Evolutionary conservation across 2,797 vertebrate species (phyloP), one percentile per base, ranked within the genome.

Genomic region (Manis pentadactyla): DNA sequence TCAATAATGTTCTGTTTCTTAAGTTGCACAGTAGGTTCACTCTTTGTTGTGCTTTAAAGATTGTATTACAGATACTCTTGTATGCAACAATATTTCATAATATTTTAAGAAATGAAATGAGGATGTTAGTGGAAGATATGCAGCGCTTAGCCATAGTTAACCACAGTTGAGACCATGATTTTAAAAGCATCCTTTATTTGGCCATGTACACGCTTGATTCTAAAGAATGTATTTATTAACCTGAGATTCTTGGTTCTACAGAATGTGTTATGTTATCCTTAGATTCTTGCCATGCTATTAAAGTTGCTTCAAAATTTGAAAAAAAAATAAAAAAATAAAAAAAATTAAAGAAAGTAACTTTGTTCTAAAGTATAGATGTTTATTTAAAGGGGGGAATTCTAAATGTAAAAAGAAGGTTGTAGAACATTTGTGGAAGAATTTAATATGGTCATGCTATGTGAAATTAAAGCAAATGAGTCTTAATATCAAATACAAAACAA

Each of bases 201-300:
- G 27, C 29, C 27, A 69, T 31, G 61, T 77, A 66, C 7, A 37
- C 46, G 39, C 46, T 66, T 88, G 69, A 29, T 73, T 93, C 49
- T 87, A 84, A 81, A 93, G 49, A 92, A 61, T 29, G 9, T 34
- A 64, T 21, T 84, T 42, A 57, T 23, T 85, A 37, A 73, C 29
- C 18, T 53, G 46, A 94, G 87, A 71, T 49, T 63, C 64, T 91
- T 61, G 64, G 18, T 81, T 79, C 42, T 75, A 87, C 82, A 63
- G 61, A 88, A 53, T 83, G 42, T 71, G 34, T 73, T 90, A 59
- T 71, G 34, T 73, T 90, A 59, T 73, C 49, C 27, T 90, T 66
- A 66, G 51, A 87, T 61, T 94, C 68, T 82, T 82, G 82, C 51
- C 51, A 91, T 75, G 75, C 74, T 85, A 61, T 96, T 86, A 90